Base-by-base conservation (phyloP, 2,888 invertebrate genomes). In the Oeneis ivallda region DNA sequence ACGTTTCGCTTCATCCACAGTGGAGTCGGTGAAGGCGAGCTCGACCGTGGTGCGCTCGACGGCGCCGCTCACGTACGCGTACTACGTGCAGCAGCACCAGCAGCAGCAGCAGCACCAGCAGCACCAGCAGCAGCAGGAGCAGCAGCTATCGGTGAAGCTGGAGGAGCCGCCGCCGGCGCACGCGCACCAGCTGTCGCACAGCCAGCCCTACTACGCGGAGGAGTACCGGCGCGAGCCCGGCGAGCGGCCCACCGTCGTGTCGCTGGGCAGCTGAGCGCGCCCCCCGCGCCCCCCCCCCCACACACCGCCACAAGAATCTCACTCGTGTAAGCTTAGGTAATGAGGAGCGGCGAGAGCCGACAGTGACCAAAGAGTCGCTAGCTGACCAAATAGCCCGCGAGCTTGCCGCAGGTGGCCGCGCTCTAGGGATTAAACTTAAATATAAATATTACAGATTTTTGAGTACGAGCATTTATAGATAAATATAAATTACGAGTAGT, bases 171-270 rank as follows among this genome's bases (percentile, higher is more conserved):
- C 79, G 75, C 81, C 79, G 74, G 78, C 78, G 72, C 78, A 76
- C 74, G 74, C 74, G 72, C 76, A 50, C 6, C 49, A 74, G 75
- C 45, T 26, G 62, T 78, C 37, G 26, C 73, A 74, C 77, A 78
- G 71, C 69, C 73, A 70, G 78, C 71, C 81, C 79, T 86, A 76
- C 79, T 81, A 80, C 79, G 81, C 80, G 64, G 79, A 80, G 66
- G 83, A 81, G 76, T 83, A 79, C 82, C 79, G 84, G 66, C 82
- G 81, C 79, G 79, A 68, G 68, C 73, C 70, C 39, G 71, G 70
- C 68, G 84, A 83, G 62, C 88, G 93, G 66, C 88, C 92, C 70
- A 90, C 92, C 65, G 93, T 93, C 66, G 93, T 93, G 39, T 92
- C 93, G 68, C 80, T 93, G 78, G 88, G 86, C 79, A 89, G 89